These are phyloP conservation scores for Amphibalanus amphitrite DNA, from an alignment of 1,140 invertebrate species.

Conservation along the genomic window DNA sequence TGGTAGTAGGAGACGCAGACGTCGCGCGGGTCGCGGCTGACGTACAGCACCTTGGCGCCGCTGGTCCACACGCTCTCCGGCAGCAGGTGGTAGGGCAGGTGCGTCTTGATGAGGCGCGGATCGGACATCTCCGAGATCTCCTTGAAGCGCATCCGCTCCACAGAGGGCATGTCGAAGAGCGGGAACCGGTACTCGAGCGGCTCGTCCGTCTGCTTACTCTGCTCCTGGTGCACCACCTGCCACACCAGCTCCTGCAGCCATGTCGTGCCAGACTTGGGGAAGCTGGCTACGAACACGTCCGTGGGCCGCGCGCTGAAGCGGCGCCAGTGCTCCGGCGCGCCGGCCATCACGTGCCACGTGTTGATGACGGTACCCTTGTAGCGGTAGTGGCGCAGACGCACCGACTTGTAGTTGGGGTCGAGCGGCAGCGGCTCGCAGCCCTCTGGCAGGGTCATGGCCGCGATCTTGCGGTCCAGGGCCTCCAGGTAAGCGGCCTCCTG, in stretches of 20 bases:
- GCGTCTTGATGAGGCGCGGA: constrained; percentile 18
- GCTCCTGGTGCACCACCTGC: constrained; percentile 51
- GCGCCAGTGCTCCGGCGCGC: no score
- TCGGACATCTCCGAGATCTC: background rate
- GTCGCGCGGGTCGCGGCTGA: constrained; percentile 83
- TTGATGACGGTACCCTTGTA: no score
- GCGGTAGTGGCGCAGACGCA: no score
- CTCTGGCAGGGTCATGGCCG: no score
- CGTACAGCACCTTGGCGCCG: constrained; percentile 59
- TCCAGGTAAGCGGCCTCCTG: no score
- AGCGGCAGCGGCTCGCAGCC: no score
- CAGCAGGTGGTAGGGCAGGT: constrained; percentile 15
- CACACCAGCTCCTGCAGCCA: constrained; percentile 67
- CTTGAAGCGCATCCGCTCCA: no score
- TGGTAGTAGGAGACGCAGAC: constrained; percentile 81
- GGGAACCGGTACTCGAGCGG: no score
- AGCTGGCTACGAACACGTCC: constrained; percentile 19
- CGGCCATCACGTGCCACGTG: no score
- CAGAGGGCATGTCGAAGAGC: no score
- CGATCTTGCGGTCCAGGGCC: no score
- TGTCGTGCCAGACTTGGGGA: constrained; percentile 42
- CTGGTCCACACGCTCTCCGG: constrained; percentile 15
- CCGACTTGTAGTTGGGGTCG: no score
- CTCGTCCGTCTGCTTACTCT: constrained; percentile 31
- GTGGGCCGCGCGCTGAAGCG: background rate